These are phyloP conservation scores for Eurystomus gularis DNA, from an alignment of 2,113 vertebrate species.

Conservation along the genomic window DNA sequence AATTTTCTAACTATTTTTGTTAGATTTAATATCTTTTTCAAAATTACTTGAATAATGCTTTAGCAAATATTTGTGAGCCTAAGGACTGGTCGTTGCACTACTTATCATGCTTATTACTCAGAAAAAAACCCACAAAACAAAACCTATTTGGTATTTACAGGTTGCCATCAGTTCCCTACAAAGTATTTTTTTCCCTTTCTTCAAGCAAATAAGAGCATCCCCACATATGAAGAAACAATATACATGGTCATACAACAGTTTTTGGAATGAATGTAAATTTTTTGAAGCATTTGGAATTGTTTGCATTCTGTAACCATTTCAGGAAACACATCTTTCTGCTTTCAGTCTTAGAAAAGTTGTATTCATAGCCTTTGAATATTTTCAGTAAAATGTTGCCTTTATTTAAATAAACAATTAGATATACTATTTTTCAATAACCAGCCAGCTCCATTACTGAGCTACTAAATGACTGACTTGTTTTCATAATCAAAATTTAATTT, in stretches of 20 bases:
- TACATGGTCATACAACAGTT: background rate
- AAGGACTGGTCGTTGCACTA: background rate
- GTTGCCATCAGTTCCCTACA: background rate
- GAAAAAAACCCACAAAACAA: background rate
- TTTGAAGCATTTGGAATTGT: background rate
- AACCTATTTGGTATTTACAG: background rate
- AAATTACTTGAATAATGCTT: background rate
- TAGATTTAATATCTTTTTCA: background rate
- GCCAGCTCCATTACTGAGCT: background rate
- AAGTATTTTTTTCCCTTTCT: background rate
- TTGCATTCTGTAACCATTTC: background rate
- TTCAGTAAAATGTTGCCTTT: background rate
- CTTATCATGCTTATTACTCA: background rate
- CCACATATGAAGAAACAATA: background rate
- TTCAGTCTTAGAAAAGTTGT: background rate
- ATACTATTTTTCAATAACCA: background rate
- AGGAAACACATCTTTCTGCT: background rate
- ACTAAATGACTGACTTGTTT: background rate
- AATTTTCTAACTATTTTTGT: background rate
- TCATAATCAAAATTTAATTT: background rate
- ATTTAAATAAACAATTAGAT: background rate
- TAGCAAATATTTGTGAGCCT: background rate
- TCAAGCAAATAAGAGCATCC: background rate
- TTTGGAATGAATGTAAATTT: background rate
- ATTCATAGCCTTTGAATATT: background rate